phyloP scores from a whole-genome alignment of 2,797 vertebrate species.

The Hydrocynus forskahlii region DNA sequence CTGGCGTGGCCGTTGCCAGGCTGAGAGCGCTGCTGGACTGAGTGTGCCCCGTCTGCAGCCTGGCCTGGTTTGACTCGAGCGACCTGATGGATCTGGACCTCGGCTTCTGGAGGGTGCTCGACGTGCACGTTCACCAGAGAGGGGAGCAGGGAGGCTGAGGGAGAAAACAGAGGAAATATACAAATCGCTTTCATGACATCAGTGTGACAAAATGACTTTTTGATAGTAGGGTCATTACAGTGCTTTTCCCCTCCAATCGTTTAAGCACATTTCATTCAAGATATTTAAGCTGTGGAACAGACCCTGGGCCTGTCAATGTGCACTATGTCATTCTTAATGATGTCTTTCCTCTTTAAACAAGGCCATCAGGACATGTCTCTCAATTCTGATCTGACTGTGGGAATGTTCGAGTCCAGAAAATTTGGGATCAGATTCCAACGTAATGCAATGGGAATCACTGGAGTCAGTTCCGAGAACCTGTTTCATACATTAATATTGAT shows the following conservation, averaged over 20 bases:
- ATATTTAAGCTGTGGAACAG: conserved; percentile 4
- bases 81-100: conserved; percentile 92
- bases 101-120: conserved; percentile 90
- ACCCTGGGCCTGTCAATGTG: background rate
- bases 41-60: conserved; percentile 79
- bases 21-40: conserved; percentile 81
- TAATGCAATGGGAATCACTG: too few relatives aligned
- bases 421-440: too few relatives aligned
- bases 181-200: background rate
- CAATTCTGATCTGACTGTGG: too few relatives aligned
- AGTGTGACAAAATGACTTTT: background rate
- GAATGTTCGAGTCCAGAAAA: too few relatives aligned
- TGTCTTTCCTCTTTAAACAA: background rate
- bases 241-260: background rate
- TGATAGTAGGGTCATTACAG: background rate
- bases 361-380: background rate
- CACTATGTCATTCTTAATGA: background rate
- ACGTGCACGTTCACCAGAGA: conserved; percentile 95
- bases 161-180: background rate
- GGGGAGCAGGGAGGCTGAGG: conserved; percentile 85
- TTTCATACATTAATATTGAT: too few relatives aligned
- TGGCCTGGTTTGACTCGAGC: conserved; percentile 85
- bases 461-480: too few relatives aligned
- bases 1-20: conserved; percentile 70
- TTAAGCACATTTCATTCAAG: background rate